A percentile compares a stretch with the other conserved stretches of the same genome.
Conservation (phyloP, 2,113 vertebrate species). For the Gorsachius goisagi region DNA sequence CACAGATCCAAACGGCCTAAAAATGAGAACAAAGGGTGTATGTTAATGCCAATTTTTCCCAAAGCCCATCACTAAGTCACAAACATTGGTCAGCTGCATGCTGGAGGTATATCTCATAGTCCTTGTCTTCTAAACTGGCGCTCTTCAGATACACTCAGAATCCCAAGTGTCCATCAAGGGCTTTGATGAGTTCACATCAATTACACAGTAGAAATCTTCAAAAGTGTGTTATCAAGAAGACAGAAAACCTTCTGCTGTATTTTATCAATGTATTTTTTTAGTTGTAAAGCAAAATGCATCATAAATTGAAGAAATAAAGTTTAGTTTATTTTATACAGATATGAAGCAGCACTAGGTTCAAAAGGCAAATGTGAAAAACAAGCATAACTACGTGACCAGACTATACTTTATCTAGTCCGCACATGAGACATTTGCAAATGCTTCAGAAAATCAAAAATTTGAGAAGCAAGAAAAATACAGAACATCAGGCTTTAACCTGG, state of each 20-base stretch:
- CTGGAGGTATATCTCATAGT: not conserved
- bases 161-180: not conserved
- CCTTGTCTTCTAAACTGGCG: not conserved
- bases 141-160: not conserved
- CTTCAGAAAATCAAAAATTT: not conserved
- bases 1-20: not conserved
- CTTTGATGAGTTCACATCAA: not conserved
- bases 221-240: not conserved
- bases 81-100: not conserved
- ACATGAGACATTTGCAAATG: not conserved
- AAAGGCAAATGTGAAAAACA: not conserved
- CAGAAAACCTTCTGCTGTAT: not conserved
- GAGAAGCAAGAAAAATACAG: not conserved
- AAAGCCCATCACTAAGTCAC: not conserved
- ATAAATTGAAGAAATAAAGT: not conserved
- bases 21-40: not conserved
- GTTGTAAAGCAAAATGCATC: not conserved
- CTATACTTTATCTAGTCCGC: not conserved
- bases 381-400: not conserved
- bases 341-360: not conserved
- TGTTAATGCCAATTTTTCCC: not conserved
- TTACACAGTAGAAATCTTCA: not conserved
- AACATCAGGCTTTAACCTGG: not conserved
- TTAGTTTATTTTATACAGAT: not conserved
- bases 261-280: not conserved